Evolutionary conservation across 2,888 invertebrate species (phyloP).

Genomic region (Mycogona germanica): DNA sequence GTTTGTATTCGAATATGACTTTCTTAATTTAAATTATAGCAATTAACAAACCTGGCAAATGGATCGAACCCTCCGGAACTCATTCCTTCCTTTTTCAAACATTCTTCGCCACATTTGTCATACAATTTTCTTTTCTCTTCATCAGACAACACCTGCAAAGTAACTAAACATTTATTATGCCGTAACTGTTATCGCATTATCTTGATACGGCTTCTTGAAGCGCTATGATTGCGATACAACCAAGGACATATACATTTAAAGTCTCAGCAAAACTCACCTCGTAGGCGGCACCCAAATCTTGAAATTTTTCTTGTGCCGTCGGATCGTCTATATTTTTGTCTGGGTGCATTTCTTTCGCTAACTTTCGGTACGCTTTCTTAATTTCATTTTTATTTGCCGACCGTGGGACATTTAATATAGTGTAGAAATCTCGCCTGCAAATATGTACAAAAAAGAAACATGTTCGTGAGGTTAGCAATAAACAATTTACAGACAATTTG

Average conservation of each 20-base stretch:
- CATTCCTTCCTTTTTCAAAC: slow-evolving; percentile 81
- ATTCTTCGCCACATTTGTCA: slow-evolving; percentile 94
- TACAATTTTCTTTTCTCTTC: slow-evolving; percentile 85
- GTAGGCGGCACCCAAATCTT: slow-evolving; percentile 91
- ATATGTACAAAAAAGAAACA: background rate
- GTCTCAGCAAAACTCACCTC: slow-evolving; percentile 44
- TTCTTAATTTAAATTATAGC: background rate
- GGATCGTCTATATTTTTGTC: slow-evolving; percentile 95
- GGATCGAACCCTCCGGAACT: slow-evolving; percentile 72
- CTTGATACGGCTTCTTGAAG: too few species aligned
- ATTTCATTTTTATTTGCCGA: slow-evolving; percentile 85
- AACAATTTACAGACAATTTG: too few species aligned
- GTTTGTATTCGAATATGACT: background rate
- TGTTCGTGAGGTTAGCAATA: too few species aligned
- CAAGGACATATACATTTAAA: background rate
- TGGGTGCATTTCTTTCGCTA: slow-evolving; percentile 95
- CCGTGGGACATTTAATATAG: slow-evolving; percentile 72
- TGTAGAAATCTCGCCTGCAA: slow-evolving; percentile 81
- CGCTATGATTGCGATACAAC: too few species aligned
- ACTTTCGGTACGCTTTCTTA: slow-evolving; percentile 90
- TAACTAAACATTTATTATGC: slow-evolving; percentile 23
- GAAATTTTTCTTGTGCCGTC: slow-evolving; percentile 82
- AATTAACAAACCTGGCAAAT: slow-evolving; percentile 49
- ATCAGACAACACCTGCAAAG: slow-evolving; percentile 58
- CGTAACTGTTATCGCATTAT: slow-evolving; percentile 26